A percentile compares a stretch with the other conserved stretches of the same genome.
Evolutionary conservation across 2,113 vertebrate genomes (phyloP).

Genomic region (Datnioides undecimradiatus): DNA sequence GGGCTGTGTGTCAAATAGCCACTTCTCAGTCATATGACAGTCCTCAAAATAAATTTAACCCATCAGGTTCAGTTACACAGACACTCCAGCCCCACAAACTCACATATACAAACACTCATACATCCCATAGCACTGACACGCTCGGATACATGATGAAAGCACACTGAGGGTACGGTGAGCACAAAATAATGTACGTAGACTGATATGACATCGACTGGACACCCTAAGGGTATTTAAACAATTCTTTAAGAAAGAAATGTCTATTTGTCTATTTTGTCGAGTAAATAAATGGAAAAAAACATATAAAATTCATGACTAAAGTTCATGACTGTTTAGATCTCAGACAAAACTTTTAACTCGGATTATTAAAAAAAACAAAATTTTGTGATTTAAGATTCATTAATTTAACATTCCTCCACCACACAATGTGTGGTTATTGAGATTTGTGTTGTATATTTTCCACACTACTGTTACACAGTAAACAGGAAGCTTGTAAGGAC

Average conservation of each 20-base stretch:
- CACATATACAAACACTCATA: not conserved
- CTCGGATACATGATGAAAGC: not conserved
- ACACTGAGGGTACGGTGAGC: not conserved
- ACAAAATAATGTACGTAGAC: not conserved
- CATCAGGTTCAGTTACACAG: slow-evolving; percentile 60
- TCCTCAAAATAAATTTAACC: slow-evolving; percentile 78
- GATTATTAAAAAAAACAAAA: not conserved
- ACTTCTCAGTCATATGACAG: slow-evolving; percentile 76
- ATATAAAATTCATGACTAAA: too few species aligned
- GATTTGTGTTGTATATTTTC: not conserved
- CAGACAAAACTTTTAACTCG: not conserved
- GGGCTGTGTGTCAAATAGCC: slow-evolving; percentile 64
- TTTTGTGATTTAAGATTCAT: not conserved
- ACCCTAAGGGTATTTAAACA: too few species aligned
- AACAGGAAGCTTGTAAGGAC: slow-evolving; percentile 14
- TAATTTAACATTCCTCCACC: not conserved
- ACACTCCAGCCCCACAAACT: slow-evolving; percentile 16
- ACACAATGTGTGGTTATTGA: not conserved
- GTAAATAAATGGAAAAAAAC: too few species aligned
- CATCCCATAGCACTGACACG: slow-evolving; percentile 14
- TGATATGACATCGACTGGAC: not conserved
- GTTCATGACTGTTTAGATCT: not conserved
- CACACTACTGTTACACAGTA: not conserved
- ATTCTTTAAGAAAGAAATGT: too few species aligned
- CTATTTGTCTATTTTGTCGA: too few species aligned